Percentiles rank a stretch among this genome's conserved stretches.
Conservation (phyloP, 2,113 vertebrate genomes). For the Calyptommatus sinebrachiatus region DNA sequence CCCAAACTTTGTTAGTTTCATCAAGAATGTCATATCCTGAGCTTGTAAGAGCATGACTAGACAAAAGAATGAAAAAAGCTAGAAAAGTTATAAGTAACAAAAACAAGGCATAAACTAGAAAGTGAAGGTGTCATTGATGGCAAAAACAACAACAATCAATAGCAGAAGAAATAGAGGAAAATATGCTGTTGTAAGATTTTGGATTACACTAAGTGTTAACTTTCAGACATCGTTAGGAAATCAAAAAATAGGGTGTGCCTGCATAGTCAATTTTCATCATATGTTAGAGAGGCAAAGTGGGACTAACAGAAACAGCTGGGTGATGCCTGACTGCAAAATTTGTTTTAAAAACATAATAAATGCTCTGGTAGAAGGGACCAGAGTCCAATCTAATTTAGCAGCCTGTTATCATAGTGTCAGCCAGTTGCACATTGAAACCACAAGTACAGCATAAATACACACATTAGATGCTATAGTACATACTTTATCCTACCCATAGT, state of each 20-base stretch:
- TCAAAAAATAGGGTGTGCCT: not conserved
- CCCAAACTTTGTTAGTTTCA: no score
- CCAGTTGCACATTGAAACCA: no score
- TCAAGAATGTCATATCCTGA: no score
- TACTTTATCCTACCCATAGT: no score
- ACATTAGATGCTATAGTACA: no score
- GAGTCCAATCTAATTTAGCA: no score
- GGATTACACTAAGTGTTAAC: not conserved
- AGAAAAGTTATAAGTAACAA: not conserved
- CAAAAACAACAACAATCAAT: not conserved
- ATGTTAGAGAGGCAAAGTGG: no score
- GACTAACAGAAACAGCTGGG: not conserved
- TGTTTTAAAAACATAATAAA: not conserved
- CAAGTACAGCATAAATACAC: no score
- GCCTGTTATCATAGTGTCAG: no score
- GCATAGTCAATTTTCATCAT: not conserved
- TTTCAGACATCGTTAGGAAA: not conserved
- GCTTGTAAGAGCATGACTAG: not conserved
- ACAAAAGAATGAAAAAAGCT: not conserved
- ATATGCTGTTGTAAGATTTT: not conserved
- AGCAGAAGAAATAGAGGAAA: not conserved
- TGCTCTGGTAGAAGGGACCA: no score
- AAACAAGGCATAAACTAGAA: not conserved
- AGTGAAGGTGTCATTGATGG: not conserved
- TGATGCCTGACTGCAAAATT: not conserved